Percentiles rank a stretch among this genome's conserved stretches.
These are phyloP conservation scores for Pongo pygmaeus DNA, from an alignment of 2,113 vertebrate species.

Conservation along the genomic window DNA sequence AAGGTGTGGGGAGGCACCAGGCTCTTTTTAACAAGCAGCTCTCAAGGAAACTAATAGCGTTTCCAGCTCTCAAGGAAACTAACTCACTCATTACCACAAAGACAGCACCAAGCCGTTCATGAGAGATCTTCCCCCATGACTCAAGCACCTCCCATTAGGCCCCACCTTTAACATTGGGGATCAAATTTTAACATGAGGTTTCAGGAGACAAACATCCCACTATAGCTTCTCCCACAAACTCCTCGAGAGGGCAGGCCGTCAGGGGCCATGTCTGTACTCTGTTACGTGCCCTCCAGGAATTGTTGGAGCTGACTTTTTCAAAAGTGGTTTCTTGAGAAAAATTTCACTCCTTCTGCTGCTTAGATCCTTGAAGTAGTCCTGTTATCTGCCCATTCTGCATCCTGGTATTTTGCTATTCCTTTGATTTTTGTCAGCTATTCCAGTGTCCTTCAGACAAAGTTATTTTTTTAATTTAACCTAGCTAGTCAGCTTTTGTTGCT, in stretches of 20 bases:
- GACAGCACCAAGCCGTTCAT: background rate
- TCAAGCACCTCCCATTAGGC: background rate
- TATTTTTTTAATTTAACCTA: background rate
- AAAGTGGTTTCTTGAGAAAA: background rate
- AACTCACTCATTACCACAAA: background rate
- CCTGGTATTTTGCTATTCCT: background rate
- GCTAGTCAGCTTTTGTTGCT: background rate
- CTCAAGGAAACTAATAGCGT: background rate
- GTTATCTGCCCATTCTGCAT: background rate
- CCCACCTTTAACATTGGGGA: background rate
- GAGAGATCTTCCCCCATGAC: background rate
- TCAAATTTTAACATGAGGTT: background rate
- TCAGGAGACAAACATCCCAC: background rate
- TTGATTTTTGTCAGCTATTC: background rate
- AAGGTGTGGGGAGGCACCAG: background rate
- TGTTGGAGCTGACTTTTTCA: background rate
- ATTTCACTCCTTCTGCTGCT: background rate
- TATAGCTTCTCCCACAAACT: background rate
- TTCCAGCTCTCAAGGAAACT: background rate
- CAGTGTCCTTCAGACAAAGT: background rate
- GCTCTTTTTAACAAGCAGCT: background rate
- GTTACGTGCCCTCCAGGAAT: background rate
- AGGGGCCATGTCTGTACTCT: background rate
- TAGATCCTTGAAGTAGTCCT: background rate
- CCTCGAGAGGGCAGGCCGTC: rapidly evolving